Base-by-base conservation (phyloP, 2,113 vertebrate species). In the Puntigrus tetrazona region DNA sequence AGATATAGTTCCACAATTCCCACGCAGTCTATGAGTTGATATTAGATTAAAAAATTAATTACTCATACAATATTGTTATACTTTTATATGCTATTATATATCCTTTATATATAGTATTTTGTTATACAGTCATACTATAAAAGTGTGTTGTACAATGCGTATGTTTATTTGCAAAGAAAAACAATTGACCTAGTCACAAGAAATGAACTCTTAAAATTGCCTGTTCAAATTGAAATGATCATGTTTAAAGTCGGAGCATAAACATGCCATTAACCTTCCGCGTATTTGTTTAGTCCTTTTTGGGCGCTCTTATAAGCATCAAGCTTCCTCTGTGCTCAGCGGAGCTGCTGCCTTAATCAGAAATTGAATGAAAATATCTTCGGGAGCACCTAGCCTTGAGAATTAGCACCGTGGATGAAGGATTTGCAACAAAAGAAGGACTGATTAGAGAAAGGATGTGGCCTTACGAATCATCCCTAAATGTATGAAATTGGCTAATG, bases 401-500 rank as follows among this genome's bases (percentile, higher is more conserved):
- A 91, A 79, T 27, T 88, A 86, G 88, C 89, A 89, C 78, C 22
- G 43, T 63, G 72, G 85, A 67, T 18, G 61, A 81, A 76, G 74
- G 83, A 86, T 85, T 75, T 80, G 76, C 67, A 81, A 76, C 52
- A 88, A 86, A 90, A 87, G 88, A 80, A 85, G 82, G n/a, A 73
- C 83, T 88, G 89, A 94, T 93, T 92, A 91, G 72, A 89, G 75
- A 70, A 84, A 83, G 83, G 52, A 86, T 57, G 41, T 57, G 85
- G 76, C 86, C 85, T 88, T 81, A 75, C 14, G 87, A 86, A 92
- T 91, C 92, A 89, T 90, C 77, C 77, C 86, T 52, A 90, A 92
- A 91, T 88, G 87, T 88, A 86, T 90, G 81, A 92, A 93, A 93
- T 90, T 89, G 91, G 80, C 86, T 92, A 92, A 92, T 67, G 80